Conservation (phyloP, 2,113 vertebrate species). For the Pseudopodoces humilis region DNA sequence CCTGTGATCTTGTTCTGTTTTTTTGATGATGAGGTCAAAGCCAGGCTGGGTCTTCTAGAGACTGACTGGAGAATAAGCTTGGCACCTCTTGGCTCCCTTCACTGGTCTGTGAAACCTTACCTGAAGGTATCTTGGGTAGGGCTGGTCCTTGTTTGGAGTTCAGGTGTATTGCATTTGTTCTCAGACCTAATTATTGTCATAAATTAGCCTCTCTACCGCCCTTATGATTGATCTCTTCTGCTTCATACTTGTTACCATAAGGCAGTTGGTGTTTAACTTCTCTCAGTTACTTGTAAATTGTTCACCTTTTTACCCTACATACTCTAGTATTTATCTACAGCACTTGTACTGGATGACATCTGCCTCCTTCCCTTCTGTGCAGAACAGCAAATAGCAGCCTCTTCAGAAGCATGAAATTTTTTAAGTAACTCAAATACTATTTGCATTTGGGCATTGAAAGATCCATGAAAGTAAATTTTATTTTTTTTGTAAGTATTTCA, state of each 20-base stretch:
- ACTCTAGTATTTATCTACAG: neutral
- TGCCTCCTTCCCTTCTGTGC: neutral
- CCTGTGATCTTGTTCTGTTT: accelerated
- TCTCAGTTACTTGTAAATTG: neutral
- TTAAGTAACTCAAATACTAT: neutral
- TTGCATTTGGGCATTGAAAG: neutral
- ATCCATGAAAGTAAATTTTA: neutral
- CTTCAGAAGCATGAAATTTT: neutral
- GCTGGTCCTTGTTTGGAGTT: neutral
- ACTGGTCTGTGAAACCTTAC: neutral
- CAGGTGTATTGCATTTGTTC: neutral
- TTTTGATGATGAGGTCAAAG: neutral
- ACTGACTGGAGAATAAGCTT: neutral
- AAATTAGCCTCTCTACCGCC: neutral
- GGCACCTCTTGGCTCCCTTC: neutral
- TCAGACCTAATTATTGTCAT: neutral
- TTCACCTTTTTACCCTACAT: neutral
- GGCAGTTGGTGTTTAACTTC: neutral
- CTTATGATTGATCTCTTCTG: neutral
- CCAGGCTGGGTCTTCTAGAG: neutral
- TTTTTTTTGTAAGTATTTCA: neutral
- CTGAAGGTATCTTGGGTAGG: neutral
- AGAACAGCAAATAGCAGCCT: neutral
- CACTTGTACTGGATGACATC: neutral
- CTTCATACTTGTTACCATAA: neutral